Conservation (phyloP, 1,140 invertebrate genomes). For the Archivesica marissinica region DNA sequence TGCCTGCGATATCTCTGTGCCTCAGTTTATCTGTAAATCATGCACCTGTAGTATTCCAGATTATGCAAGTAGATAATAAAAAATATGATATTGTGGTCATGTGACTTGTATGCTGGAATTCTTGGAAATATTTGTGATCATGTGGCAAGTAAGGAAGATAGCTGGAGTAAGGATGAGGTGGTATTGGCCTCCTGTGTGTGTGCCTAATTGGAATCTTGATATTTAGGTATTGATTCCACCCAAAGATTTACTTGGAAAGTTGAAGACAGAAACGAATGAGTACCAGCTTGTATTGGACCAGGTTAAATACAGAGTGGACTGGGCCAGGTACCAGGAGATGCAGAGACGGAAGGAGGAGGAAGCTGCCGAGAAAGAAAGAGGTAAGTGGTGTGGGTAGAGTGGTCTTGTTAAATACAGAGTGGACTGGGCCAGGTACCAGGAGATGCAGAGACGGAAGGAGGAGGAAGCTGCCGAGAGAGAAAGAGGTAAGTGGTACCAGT, state of each 20-base stretch:
- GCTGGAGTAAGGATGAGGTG: too few species aligned
- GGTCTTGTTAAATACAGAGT: conserved; percentile 93
- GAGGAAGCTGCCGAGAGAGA: conserved; percentile 96
- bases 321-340: conserved; percentile 97
- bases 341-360: conserved; percentile 97
- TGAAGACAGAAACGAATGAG: conserved; percentile 91
- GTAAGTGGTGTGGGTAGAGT: conserved; percentile 77
- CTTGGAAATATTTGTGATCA: too few species aligned
- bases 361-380: conserved; percentile 95
- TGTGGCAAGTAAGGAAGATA: too few species aligned
- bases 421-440: conserved; percentile 98
- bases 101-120: too few species aligned
- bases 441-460: conserved; percentile 94
- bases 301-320: conserved; percentile 97
- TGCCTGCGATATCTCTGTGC: too few species aligned
- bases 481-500: too few species aligned
- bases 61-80: too few species aligned
- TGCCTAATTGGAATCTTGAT: too few species aligned
- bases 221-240: conserved; percentile 93
- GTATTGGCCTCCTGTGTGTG: too few species aligned
- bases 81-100: too few species aligned
- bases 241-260: conserved; percentile 93
- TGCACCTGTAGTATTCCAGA: too few species aligned
- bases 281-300: conserved; percentile 93
- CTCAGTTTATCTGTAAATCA: too few species aligned